Evolutionary conservation across 2,113 vertebrate genomes (phyloP).

Genomic region (Hyla sarda): DNA sequence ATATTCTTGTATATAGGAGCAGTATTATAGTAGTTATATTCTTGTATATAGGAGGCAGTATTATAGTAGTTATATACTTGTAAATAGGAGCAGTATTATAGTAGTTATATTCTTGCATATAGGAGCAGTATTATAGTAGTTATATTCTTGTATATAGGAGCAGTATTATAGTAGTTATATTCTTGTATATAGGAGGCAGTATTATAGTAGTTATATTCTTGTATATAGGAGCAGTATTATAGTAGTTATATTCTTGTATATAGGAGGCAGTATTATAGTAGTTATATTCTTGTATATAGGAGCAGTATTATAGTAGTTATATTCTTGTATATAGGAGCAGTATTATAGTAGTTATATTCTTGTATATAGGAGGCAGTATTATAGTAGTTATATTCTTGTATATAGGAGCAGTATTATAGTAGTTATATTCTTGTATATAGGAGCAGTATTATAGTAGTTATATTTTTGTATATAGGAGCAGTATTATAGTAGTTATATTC

Average conservation of each 20-base stretch:
- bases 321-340: background rate
- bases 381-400: slow-evolving; percentile 9
- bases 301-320: slow-evolving; percentile 16
- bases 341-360: background rate
- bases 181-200: slow-evolving; percentile 7
- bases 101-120: too few relatives aligned
- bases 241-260: slow-evolving; percentile 4
- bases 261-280: background rate
- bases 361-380: background rate
- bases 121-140: slow-evolving; percentile 10
- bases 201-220: slow-evolving; percentile 18
- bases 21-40: slow-evolving; percentile 17
- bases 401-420: slow-evolving; percentile 13
- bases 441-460: too few relatives aligned
- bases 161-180: slow-evolving; percentile 14
- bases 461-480: too few relatives aligned
- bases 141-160: background rate
- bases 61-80: slow-evolving; percentile 16
- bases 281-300: slow-evolving; percentile 3
- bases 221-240: background rate
- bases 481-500: too few relatives aligned
- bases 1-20: slow-evolving; percentile 1
- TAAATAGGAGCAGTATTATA: background rate
- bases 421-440: background rate
- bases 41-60: slow-evolving; percentile 7